A percentile compares a stretch with the other conserved stretches of the same genome.
Evolutionary conservation across 2,113 vertebrate genomes (phyloP).

Genomic region (Bos javanicus): DNA sequence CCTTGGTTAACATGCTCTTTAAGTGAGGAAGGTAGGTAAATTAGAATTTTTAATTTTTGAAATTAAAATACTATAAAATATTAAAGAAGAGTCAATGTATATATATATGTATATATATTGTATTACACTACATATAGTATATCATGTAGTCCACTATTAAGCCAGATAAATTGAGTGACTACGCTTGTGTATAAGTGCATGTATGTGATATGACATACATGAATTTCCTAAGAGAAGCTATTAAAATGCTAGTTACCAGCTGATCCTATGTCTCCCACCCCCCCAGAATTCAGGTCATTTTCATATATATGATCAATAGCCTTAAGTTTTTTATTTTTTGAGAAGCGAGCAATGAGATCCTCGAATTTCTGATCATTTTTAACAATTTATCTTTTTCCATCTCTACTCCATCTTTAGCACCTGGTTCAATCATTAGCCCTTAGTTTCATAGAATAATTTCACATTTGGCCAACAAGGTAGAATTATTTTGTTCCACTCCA

Average conservation of each 20-base stretch:
- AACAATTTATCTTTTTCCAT: not conserved
- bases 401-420: not conserved
- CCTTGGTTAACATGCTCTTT: not conserved
- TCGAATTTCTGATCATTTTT: not conserved
- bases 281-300: not conserved
- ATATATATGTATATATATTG: not conserved
- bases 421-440: not conserved
- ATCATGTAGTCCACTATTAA: not conserved
- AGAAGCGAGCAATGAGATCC: not conserved
- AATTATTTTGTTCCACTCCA: not conserved
- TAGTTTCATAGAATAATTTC: not conserved
- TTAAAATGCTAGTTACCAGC: not conserved
- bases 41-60: not conserved
- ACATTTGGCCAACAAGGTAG: not conserved
- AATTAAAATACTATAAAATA: slow-evolving; percentile 1
- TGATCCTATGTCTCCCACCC: not conserved
- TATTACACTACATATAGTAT: not conserved
- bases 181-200: not conserved
- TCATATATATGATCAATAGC: not conserved
- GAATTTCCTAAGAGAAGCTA: not conserved
- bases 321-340: not conserved
- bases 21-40: not conserved
- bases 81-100: not conserved
- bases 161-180: not conserved
- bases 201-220: not conserved